These are phyloP conservation scores for Lochmaea crataegi DNA, from an alignment of 2,888 invertebrate genomes.

Conservation along the genomic window DNA sequence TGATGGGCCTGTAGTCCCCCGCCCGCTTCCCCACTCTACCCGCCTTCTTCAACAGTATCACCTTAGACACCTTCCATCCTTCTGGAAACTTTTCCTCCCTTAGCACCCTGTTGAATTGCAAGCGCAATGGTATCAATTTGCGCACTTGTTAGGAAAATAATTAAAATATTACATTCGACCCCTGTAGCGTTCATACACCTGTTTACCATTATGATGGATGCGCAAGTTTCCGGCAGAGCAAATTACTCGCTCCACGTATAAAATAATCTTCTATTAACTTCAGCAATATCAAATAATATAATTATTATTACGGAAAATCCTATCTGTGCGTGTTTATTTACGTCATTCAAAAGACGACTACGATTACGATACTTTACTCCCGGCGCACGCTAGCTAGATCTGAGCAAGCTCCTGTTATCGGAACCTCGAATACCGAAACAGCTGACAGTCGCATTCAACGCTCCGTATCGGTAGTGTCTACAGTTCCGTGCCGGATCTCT, in stretches of 20 bases:
- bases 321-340: constrained; percentile 39
- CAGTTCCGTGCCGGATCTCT: constrained; percentile 34
- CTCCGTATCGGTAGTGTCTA: constrained; percentile 51
- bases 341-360: constrained; percentile 39
- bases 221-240: background rate
- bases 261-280: constrained; percentile 6
- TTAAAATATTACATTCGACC: background rate
- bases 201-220: background rate
- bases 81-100: too few species aligned
- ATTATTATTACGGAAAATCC: constrained; percentile 42
- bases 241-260: background rate
- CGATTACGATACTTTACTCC: constrained; percentile 17
- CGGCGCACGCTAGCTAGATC: constrained; percentile 48
- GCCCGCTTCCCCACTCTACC: too few species aligned
- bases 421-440: constrained; percentile 46
- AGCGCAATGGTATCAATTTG: too few species aligned
- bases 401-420: constrained; percentile 45
- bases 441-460: constrained; percentile 56
- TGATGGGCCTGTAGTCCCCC: too few species aligned
- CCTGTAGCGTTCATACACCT: background rate
- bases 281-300: constrained; percentile 9
- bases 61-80: too few species aligned
- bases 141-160: too few species aligned
- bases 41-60: too few species aligned
- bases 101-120: too few species aligned